A percentile compares a stretch with the other conserved stretches of the same genome.
Evolutionary conservation across 30 jellyfish, hydroid and myxozoan genomes (phyloP).

Genomic region (Aurelia aurita): DNA sequence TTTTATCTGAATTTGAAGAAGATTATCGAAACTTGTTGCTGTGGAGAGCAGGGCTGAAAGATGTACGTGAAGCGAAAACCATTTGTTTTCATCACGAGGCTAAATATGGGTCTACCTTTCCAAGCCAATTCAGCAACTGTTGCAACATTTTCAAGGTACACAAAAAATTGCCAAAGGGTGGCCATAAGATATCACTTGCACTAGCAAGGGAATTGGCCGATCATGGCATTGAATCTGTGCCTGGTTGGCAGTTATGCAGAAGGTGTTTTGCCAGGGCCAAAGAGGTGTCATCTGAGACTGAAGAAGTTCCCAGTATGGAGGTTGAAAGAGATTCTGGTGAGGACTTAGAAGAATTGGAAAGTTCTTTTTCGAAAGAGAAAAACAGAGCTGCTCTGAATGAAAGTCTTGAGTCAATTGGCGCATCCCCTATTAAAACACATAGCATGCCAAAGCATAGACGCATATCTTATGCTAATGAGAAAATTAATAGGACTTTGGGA

Average conservation of each 20-base stretch:
- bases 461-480: constrained; percentile 17
- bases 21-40: neutral
- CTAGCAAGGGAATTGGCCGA: neutral
- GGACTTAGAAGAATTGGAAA: constrained; percentile 20
- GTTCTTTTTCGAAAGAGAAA: neutral
- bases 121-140: constrained; percentile 8
- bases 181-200: constrained; percentile 8
- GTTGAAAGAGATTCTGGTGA: constrained; percentile 10
- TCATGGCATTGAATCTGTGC: constrained; percentile 10
- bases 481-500: neutral
- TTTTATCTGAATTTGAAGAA: neutral
- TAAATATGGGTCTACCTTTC: constrained; percentile 3
- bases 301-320: constrained; percentile 2
- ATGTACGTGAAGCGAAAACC: neutral
- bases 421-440: constrained; percentile 29
- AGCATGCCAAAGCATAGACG: constrained; percentile 35
- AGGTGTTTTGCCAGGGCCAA: constrained; percentile 3
- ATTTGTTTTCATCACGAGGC: constrained; percentile 13
- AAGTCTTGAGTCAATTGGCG: constrained; percentile 32
- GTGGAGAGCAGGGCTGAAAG: constrained; percentile 15
- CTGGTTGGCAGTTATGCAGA: constrained; percentile 10
- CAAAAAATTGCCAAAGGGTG: constrained; percentile 2
- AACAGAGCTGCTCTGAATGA: constrained; percentile 9
- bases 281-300: constrained; percentile 4
- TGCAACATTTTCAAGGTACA: constrained; percentile 8